These are phyloP conservation scores for Entosphenus tridentatus DNA, from an alignment of 2,113 vertebrate genomes.

Conservation along the genomic window DNA sequence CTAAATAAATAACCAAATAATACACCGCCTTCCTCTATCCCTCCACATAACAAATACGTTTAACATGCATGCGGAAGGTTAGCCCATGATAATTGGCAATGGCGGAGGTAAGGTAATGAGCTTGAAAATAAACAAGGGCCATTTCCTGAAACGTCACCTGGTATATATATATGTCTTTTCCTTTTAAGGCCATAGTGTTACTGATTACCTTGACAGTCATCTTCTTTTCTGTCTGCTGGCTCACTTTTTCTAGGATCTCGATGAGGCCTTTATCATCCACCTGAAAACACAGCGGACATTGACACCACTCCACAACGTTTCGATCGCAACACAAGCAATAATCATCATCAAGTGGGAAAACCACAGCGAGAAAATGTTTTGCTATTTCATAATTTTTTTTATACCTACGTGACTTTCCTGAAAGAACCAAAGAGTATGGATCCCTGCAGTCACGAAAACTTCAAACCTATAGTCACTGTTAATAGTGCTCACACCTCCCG, in stretches of 20 bases:
- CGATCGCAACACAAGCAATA: no score
- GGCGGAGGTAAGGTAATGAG: no score
- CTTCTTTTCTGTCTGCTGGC: conserved; percentile 86
- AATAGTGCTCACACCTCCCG: no score
- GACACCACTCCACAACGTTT: neutral
- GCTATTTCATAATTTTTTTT: neutral
- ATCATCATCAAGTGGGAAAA: no score
- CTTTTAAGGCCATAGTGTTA: neutral
- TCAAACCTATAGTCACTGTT: neutral
- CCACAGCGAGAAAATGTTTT: neutral
- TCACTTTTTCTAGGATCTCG: conserved; percentile 95
- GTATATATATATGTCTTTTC: neutral
- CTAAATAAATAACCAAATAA: no score
- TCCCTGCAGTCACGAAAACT: neutral
- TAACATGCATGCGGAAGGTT: no score
- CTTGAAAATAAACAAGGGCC: no score
- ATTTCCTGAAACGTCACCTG: no score
- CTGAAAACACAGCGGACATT: conserved; percentile 18
- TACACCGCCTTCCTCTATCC: no score
- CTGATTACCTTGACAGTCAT: conserved; percentile 65
- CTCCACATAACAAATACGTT: no score
- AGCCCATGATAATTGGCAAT: no score
- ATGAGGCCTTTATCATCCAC: conserved; percentile 76
- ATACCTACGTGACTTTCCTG: neutral
- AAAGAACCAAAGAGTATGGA: neutral